Base-by-base conservation (phyloP, 2,797 vertebrate species). In the Eulemur mongoz region DNA sequence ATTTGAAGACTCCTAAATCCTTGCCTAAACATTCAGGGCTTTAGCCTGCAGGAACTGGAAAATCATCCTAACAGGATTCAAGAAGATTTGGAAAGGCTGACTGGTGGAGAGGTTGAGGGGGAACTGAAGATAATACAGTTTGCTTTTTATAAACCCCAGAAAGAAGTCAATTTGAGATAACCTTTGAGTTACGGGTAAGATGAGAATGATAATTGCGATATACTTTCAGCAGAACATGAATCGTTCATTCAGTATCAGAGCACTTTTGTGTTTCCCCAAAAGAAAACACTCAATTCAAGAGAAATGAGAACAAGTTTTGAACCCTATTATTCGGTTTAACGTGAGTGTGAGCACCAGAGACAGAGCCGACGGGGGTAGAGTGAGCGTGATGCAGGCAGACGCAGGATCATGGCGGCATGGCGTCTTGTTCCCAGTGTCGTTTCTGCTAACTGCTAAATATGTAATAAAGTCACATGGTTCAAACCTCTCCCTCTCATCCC, bases 341-440 rank as follows among this genome's bases (percentile, higher is more conserved):
- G 5, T 0, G 7, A 50, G 20, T 8, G 25, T 10, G 52, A 18
- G 40, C 0, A 2, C 10, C 32, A 4, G 10, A 30, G 22, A 17
- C 5, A 4, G 52, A 18, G 12, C 38, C 7, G 32, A 30, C 38
- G n/a, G 0, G 12, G 5, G 20, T 3, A 7, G 25, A 14, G 25
- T 1, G 11, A 48, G 73, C 1, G 2, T 0, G 25, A 17, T 2
- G 13, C 0, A 0, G 7, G 30, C 30, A 14, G 15, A 35, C 0
- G 14, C 0, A 9, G 57, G 45, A 25, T 2, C 3, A 25, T 0
- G 5, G 7, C 1, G 3, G n/a, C 5, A 12, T 6, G 11, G 61
- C 3, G 0, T 11, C 25, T 25, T 20, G 7, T 48, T 9, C 3
- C 54, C 11, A 35, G 9, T 14, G 43, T 27, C 40, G 9, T 72